These are phyloP conservation scores for Hemithea aestivaria DNA, from an alignment of 2,888 invertebrate genomes.

Conservation along the genomic window DNA sequence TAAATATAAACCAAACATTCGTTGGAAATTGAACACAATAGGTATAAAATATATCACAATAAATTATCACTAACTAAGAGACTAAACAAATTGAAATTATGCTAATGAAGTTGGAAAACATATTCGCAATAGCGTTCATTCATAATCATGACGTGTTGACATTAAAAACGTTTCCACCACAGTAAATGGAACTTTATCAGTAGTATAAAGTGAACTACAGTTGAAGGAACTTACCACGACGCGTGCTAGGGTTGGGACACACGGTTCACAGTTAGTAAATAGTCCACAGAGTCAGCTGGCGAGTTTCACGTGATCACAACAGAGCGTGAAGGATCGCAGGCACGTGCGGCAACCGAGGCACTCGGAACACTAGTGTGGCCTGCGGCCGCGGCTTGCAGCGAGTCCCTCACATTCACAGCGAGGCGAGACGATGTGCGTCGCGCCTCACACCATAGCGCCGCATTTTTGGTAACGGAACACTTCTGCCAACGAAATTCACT, in stretches of 20 bases:
- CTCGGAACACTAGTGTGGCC: conserved; percentile 44
- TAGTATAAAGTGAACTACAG: not conserved
- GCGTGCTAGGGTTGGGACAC: conserved; percentile 11
- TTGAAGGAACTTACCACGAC: conserved; percentile 18
- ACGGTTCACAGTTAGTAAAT: conserved; percentile 20
- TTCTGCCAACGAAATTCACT: conserved; percentile 24
- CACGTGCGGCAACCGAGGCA: conserved; percentile 41
- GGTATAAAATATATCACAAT: not conserved
- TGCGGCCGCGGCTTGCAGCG: conserved; percentile 23
- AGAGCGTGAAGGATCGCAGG: conserved; percentile 23
- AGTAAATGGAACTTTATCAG: conserved; percentile 1
- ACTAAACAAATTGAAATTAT: conserved; percentile 19
- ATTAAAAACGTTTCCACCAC: conserved; percentile 10
- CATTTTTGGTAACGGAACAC: conserved; percentile 52
- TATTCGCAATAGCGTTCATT: conserved; percentile 22
- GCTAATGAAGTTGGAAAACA: conserved; percentile 19
- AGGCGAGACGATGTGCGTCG: conserved; percentile 56
- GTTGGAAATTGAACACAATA: conserved; percentile 9
- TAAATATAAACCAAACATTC: conserved; percentile 12
- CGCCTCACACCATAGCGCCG: conserved; percentile 59
- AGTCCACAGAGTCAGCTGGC: conserved; percentile 45
- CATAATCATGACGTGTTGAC: conserved; percentile 16
- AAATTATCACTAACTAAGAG: conserved; percentile 12
- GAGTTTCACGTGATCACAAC: conserved; percentile 27
- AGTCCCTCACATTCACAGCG: conserved; percentile 26